Conservation (phyloP, 2,888 invertebrate genomes). For the Drosophila siamana region DNA sequence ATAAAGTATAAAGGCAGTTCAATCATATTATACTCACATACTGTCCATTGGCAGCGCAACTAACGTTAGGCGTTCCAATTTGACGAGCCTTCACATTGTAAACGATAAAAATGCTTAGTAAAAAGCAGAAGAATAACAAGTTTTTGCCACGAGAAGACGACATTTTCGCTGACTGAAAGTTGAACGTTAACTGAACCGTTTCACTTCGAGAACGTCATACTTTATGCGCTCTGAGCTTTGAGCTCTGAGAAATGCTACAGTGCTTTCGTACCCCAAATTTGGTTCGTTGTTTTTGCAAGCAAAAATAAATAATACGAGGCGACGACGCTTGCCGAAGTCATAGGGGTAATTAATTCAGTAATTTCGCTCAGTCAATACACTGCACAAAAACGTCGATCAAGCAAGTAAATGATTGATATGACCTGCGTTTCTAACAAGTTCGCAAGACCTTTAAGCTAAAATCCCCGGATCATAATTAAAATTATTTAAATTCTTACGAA, state of each 20-base stretch:
- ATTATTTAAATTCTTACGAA: not conserved
- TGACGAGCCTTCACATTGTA: conserved; percentile 12
- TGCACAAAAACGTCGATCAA: conserved; percentile 1
- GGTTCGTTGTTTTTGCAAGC: conserved; percentile 17
- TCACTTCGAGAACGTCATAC: conserved; percentile 15
- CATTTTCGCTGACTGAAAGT: conserved; percentile 58
- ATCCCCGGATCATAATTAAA: not conserved
- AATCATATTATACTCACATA: conserved; percentile 68
- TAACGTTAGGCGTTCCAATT: not conserved
- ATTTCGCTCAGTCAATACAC: conserved; percentile 22
- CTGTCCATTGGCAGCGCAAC: conserved; percentile 65
- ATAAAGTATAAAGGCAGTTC: not conserved
- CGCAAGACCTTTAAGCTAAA: not conserved
- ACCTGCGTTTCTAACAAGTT: not conserved
- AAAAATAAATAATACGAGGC: not conserved
- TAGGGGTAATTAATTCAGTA: conserved; percentile 13
- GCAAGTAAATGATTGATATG: not conserved
- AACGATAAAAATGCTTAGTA: conserved; percentile 35
- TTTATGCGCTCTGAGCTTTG: conserved; percentile 33
- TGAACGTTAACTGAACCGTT: conserved; percentile 60
- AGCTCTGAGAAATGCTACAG: conserved; percentile 5
- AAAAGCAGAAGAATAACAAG: conserved; percentile 27
- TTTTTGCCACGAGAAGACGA: conserved; percentile 23
- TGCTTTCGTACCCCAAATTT: conserved; percentile 9
- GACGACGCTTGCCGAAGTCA: not conserved